phyloP scores from a whole-genome alignment of 2,888 invertebrate species.

The Masnerella sp. region DNA sequence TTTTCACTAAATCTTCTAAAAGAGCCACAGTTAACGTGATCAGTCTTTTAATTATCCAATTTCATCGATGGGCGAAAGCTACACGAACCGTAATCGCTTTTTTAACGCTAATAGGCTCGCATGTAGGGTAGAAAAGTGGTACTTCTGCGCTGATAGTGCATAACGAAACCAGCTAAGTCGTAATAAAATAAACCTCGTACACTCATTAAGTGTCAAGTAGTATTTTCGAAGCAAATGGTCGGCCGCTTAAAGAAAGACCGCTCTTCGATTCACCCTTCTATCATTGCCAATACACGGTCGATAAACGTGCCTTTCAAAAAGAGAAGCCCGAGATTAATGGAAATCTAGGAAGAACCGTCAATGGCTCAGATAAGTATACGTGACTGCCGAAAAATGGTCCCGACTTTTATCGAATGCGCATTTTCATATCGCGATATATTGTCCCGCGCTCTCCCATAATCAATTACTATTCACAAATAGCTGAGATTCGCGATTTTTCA shows the following conservation, averaged over 20 bases:
- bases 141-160: background rate
- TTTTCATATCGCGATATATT: slow-evolving; percentile 22
- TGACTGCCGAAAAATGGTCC: slow-evolving; percentile 32
- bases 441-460: slow-evolving; percentile 1
- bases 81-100: background rate
- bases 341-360: slow-evolving; percentile 10
- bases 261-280: slow-evolving; percentile 29
- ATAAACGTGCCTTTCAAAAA: slow-evolving; percentile 23
- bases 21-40: no score
- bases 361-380: slow-evolving; percentile 30
- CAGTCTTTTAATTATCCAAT: no score
- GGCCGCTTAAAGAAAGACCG: background rate
- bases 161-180: background rate
- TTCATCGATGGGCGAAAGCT: no score
- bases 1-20: no score
- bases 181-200: slow-evolving; percentile 7
- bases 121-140: background rate
- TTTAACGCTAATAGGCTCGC: background rate
- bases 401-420: slow-evolving; percentile 27
- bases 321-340: slow-evolving; percentile 26
- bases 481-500: background rate
- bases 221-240: background rate
- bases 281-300: slow-evolving; percentile 15
- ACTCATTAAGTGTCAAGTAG: background rate
- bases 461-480: background rate